Conservation (phyloP, 2,888 invertebrate genomes). For the Eupeodes luniger region DNA sequence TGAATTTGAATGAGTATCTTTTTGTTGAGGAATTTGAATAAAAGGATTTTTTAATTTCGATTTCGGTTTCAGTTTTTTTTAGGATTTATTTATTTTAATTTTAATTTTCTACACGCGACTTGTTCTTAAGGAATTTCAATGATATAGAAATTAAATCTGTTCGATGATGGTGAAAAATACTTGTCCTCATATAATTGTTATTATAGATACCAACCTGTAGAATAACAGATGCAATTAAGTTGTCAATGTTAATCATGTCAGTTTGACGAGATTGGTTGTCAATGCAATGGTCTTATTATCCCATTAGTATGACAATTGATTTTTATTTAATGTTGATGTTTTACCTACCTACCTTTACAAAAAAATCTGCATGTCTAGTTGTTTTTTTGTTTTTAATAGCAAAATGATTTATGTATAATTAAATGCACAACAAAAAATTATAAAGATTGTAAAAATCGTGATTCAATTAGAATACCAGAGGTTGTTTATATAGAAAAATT, state of each 20-base stretch:
- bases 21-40: slow-evolving; percentile 56
- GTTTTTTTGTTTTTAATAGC: slow-evolving; percentile 1
- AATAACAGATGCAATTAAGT: slow-evolving; percentile 68
- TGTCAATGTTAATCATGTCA: slow-evolving; percentile 77
- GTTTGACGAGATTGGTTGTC: slow-evolving; percentile 69
- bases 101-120: slow-evolving; percentile 19
- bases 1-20: slow-evolving; percentile 66
- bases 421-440: slow-evolving; percentile 51
- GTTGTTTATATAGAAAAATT: background rate
- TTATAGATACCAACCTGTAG: too few relatives aligned
- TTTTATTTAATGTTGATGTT: slow-evolving; percentile 21
- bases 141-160: slow-evolving; percentile 32
- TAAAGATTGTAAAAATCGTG: slow-evolving; percentile 64
- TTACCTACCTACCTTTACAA: slow-evolving; percentile 9
- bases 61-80: slow-evolving; percentile 15
- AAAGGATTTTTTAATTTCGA: slow-evolving; percentile 49
- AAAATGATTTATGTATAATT: slow-evolving; percentile 53
- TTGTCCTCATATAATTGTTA: background rate
- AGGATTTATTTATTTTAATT: slow-evolving; percentile 56
- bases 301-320: slow-evolving; percentile 41
- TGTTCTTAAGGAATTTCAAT: slow-evolving; percentile 16
- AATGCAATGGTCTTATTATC: slow-evolving; percentile 60
- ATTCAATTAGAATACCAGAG: slow-evolving; percentile 64
- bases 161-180: slow-evolving; percentile 29
- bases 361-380: slow-evolving; percentile 66